Evolutionary conservation across 1,140 invertebrate genomes (phyloP).

Genomic region (Paraescarpia echinospica): DNA sequence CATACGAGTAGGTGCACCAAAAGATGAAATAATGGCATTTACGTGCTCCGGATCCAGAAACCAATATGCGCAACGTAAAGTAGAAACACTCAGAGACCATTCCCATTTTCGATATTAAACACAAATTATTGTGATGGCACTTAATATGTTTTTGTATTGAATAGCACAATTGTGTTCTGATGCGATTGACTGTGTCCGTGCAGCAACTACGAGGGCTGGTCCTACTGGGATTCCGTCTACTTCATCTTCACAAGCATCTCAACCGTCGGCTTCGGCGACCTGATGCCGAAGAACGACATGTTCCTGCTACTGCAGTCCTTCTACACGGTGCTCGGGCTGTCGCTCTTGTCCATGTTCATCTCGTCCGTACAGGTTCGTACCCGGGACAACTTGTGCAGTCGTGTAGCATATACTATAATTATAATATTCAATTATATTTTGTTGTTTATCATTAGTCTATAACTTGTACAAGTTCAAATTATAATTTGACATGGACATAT

Average conservation of each 20-base stretch:
- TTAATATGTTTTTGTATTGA: too few relatives aligned
- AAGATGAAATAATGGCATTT: too few relatives aligned
- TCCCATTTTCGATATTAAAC: too few relatives aligned
- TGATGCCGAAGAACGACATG: neutral
- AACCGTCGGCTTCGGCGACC: slow-evolving; percentile 22
- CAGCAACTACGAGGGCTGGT: slow-evolving; percentile 11
- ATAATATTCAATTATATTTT: neutral
- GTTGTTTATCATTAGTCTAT: too few relatives aligned
- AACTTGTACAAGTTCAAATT: too few relatives aligned
- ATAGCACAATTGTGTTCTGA: too few relatives aligned
- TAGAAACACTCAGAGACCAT: too few relatives aligned
- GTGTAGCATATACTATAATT: neutral
- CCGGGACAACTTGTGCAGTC: neutral
- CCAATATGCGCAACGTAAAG: too few relatives aligned
- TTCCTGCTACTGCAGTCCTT: neutral
- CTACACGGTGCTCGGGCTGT: neutral
- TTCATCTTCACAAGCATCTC: slow-evolving; percentile 21
- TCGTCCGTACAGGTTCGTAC: neutral
- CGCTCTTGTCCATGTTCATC: neutral
- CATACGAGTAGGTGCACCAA: too few relatives aligned
- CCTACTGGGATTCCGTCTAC: slow-evolving; percentile 17
- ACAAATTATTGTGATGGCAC: too few relatives aligned
- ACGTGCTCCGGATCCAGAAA: too few relatives aligned
- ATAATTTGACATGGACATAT: too few relatives aligned
- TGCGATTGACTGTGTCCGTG: neutral